Conservation (phyloP, 2,888 invertebrate species). For the Lacanobia oleracea region DNA sequence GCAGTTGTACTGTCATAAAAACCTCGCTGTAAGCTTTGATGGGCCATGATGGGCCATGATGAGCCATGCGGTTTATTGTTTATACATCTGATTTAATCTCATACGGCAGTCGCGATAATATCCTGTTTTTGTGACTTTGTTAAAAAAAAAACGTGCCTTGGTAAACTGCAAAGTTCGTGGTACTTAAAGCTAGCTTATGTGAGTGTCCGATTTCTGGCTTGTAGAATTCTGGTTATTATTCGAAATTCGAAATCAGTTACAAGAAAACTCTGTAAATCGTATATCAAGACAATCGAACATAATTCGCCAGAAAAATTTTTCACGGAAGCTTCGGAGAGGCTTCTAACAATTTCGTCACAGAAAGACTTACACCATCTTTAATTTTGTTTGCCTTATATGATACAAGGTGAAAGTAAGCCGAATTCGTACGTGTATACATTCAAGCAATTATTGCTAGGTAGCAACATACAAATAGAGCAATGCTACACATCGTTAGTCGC, state of each 20-base stretch:
- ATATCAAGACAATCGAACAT: no score
- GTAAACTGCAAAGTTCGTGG: background rate
- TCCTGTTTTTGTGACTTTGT: constrained; percentile 1
- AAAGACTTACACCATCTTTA: background rate
- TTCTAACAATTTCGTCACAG: background rate
- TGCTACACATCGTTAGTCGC: constrained; percentile 53
- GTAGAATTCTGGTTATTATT: background rate
- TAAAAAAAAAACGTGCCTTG: background rate
- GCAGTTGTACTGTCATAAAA: constrained; percentile 11
- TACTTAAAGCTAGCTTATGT: background rate
- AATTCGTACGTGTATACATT: constrained; percentile 33
- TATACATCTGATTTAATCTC: constrained; percentile 15
- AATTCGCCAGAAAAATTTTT: background rate
- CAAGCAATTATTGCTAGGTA: constrained; percentile 41
- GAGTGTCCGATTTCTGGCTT: background rate
- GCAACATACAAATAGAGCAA: constrained; percentile 45
- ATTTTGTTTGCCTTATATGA: constrained; percentile 19
- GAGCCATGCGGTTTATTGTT: background rate
- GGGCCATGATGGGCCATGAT: constrained; percentile 20
- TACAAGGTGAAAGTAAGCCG: constrained; percentile 70
- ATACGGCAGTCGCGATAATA: background rate
- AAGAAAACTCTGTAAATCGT: background rate
- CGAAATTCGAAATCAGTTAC: no score
- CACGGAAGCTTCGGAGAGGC: background rate
- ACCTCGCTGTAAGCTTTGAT: constrained; percentile 10